Evolutionary conservation across 1,140 invertebrate genomes (phyloP).

Genomic region (Antheraea pernyi): DNA sequence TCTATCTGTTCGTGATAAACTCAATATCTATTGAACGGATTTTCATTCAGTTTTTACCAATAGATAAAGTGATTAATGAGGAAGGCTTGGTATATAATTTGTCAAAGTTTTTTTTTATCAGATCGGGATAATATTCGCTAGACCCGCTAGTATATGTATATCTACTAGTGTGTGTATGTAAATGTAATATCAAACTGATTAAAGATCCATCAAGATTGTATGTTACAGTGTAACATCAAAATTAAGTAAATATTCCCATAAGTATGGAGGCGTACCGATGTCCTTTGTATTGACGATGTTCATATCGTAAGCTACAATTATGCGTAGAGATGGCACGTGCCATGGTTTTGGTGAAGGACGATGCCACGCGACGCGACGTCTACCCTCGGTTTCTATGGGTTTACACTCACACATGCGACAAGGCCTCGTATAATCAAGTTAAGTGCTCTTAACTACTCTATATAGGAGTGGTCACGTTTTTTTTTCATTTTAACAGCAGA

Average conservation of each 20-base stretch:
- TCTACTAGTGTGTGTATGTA: too few species aligned
- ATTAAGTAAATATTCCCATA: slow-evolving; percentile 3
- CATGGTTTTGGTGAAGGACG: slow-evolving; percentile 31
- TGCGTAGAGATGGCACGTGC: slow-evolving; percentile 34
- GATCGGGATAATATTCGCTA: too few species aligned
- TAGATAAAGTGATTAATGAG: too few species aligned
- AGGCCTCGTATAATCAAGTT: slow-evolving; percentile 71
- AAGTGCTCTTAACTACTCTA: slow-evolving; percentile 61
- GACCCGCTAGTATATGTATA: too few species aligned
- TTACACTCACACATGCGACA: slow-evolving; percentile 28
- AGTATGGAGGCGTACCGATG: slow-evolving; percentile 3
- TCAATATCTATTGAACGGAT: too few species aligned
- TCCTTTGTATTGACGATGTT: slow-evolving; percentile 19
- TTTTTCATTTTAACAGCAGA: slow-evolving; percentile 69
- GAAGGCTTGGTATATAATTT: too few species aligned
- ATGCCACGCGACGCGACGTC: slow-evolving; percentile 27
- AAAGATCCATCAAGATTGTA: not conserved
- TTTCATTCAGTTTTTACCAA: too few species aligned
- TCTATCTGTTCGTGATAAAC: too few species aligned
- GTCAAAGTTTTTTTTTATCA: too few species aligned
- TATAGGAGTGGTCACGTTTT: slow-evolving; percentile 52
- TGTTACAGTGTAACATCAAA: not conserved
- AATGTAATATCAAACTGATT: too few species aligned
- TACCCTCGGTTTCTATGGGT: slow-evolving; percentile 18
- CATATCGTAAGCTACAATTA: slow-evolving; percentile 47